Percentiles rank a stretch among this genome's conserved stretches.
Conservation (phyloP, 2,888 invertebrate genomes). For the Cheiracanthium punctorium region DNA sequence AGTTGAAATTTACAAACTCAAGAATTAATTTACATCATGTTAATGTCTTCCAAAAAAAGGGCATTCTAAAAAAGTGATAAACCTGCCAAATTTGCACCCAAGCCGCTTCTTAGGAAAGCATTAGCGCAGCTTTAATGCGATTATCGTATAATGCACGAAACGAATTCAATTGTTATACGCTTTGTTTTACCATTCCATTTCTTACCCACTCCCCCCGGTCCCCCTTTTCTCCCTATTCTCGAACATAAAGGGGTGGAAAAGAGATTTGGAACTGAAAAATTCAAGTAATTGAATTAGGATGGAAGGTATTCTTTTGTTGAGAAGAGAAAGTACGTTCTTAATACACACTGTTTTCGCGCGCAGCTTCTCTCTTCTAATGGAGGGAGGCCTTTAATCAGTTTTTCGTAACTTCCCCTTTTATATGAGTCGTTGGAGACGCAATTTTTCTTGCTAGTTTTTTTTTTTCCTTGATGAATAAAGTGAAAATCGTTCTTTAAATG, state of each 20-base stretch:
- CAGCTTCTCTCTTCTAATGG: neutral
- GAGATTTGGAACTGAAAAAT: slow-evolving; percentile 15
- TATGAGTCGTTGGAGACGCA: neutral
- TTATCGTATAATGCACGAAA: slow-evolving; percentile 20
- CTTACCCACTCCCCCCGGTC: neutral
- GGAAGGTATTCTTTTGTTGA: neutral
- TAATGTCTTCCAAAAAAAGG: too few species aligned
- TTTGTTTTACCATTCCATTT: slow-evolving; percentile 11
- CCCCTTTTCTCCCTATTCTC: neutral
- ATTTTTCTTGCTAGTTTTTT: neutral
- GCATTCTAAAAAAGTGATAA: neutral
- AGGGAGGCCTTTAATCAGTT: slow-evolving; percentile 15
- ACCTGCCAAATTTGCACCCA: neutral
- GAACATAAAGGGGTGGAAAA: neutral
- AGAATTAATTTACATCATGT: too few species aligned
- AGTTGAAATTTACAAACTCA: too few species aligned
- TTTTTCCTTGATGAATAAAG: too few species aligned
- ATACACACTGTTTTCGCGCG: slow-evolving; percentile 1
- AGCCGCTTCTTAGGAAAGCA: neutral
- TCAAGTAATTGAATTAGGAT: slow-evolving; percentile 16
- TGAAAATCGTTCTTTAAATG: too few species aligned
- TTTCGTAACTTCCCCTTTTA: neutral
- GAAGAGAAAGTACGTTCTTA: slow-evolving; percentile 5
- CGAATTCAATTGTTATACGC: slow-evolving; percentile 21
- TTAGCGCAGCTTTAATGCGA: slow-evolving; percentile 20